Base-by-base conservation (phyloP, 2,888 invertebrate genomes). In the Tribolium freemani region DNA sequence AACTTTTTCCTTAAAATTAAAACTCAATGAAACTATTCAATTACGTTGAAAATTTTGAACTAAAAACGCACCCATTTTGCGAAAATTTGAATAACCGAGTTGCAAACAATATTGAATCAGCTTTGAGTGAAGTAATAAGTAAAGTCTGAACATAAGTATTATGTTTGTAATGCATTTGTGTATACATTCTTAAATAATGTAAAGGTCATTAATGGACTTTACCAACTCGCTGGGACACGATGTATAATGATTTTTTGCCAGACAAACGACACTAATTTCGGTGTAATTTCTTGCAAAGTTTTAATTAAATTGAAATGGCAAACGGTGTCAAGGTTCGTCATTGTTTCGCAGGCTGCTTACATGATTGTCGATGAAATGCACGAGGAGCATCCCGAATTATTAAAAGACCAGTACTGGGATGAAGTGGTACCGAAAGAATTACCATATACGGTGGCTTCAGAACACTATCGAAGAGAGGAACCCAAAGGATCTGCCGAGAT, bases 281-380 rank as follows among this genome's bases (percentile, higher is more conserved):
- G n/a, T 8, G 38, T 38, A 38, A 38, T 38, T 38, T 38, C n/a
- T 3, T 8, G 38, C 38, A 38, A 38, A 38, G 8, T 38, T 31
- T 31, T 38, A 38, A 38, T 38, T 38, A 38, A 38, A n/a, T 38
- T 38, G 38, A 26, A 5, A 6, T 38, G 31, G 6, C 9, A 9
- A 38, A 38, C n/a, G 38, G n/a, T 38, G 38, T 38, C 38, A 38
- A 38, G 38, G 38, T 38, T n/a, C n/a, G n/a, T 48, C 10, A 48
- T 48, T 48, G 11, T 48, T 48, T 48, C 11, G 57, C 85, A 97
- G 96, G 96, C 97, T 31, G 94, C 94, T 56, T 96, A 96, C 86
- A 94, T 97, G 94, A 94, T 97, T 77, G 97, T 97, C 1, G 97
- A 98, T 83, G 96, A 97, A 86, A 96, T 97, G 95, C 96, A 97